Evolutionary conservation across 2,113 vertebrate species (phyloP).

Genomic region (Ardeotis arabs): DNA sequence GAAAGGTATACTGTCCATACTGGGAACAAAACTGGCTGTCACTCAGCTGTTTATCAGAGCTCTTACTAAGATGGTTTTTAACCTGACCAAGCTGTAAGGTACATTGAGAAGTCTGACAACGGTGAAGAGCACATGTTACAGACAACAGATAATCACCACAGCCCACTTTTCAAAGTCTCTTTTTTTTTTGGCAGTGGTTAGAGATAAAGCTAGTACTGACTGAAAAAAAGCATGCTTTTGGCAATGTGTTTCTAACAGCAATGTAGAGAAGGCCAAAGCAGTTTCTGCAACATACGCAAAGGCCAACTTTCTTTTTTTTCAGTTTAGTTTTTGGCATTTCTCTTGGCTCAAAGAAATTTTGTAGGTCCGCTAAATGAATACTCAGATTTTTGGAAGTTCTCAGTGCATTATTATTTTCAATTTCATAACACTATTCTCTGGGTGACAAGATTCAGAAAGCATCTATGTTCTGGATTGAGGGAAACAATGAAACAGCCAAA

Average conservation of each 20-base stretch:
- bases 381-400: neutral
- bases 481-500: neutral
- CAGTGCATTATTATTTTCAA: neutral
- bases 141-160: neutral
- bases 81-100: neutral
- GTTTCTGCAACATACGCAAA: neutral
- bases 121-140: neutral
- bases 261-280: neutral
- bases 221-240: neutral
- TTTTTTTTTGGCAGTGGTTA: neutral
- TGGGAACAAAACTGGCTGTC: neutral
- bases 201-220: neutral
- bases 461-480: neutral
- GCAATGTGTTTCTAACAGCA: neutral
- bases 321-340: neutral
- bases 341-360: neutral
- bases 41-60: neutral
- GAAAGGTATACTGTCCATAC: neutral
- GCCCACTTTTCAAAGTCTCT: neutral
- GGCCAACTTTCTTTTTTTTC: neutral
- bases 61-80: neutral
- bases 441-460: neutral
- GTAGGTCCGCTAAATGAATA: neutral
- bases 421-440: neutral
- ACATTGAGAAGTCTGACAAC: neutral